A percentile compares a stretch with the other conserved stretches of the same genome.
phyloP scores from a whole-genome alignment of 2,113 vertebrate genomes.

The Sorex fumeus region DNA sequence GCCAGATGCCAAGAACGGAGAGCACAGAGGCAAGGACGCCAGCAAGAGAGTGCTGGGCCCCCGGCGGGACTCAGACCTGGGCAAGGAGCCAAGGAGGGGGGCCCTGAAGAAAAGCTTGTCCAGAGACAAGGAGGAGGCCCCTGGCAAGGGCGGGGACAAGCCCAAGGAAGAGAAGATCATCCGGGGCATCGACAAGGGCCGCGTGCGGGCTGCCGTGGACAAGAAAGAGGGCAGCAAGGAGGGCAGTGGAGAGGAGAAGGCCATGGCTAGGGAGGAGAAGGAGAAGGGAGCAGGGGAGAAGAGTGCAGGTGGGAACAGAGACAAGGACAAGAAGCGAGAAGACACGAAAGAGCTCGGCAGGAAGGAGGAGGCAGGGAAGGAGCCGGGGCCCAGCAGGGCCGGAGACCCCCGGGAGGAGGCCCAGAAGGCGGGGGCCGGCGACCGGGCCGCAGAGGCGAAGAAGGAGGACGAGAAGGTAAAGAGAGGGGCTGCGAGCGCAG shows the following conservation, averaged over 20 bases:
- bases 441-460: neutral
- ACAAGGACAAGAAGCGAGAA: constrained; percentile 83
- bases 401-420: neutral
- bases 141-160: constrained; percentile 72
- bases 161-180: constrained; percentile 84
- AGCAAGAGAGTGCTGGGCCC: constrained; percentile 72
- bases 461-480: constrained; percentile 73
- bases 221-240: constrained; percentile 87
- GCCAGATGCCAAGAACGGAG: constrained; percentile 83
- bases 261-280: constrained; percentile 31
- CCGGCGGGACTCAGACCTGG: constrained; percentile 78
- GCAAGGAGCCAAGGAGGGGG: constrained; percentile 84
- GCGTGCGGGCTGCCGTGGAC: constrained; percentile 84
- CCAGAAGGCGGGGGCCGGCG: neutral
- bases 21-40: constrained; percentile 84
- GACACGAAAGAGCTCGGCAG: constrained; percentile 46
- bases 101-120: constrained; percentile 78
- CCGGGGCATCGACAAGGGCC: constrained; percentile 83
- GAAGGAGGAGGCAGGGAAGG: constrained; percentile 68
- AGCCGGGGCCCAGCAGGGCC: constrained; percentile 72
- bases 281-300: constrained; percentile 67
- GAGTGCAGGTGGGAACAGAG: constrained; percentile 34
- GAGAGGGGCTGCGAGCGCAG: neutral
- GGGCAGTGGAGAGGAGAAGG: constrained; percentile 79
- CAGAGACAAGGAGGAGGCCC: constrained; percentile 80